A percentile compares a stretch with the other conserved stretches of the same genome.
phyloP scores from a whole-genome alignment of 2,113 vertebrate species.

The Zosterops lateralis region DNA sequence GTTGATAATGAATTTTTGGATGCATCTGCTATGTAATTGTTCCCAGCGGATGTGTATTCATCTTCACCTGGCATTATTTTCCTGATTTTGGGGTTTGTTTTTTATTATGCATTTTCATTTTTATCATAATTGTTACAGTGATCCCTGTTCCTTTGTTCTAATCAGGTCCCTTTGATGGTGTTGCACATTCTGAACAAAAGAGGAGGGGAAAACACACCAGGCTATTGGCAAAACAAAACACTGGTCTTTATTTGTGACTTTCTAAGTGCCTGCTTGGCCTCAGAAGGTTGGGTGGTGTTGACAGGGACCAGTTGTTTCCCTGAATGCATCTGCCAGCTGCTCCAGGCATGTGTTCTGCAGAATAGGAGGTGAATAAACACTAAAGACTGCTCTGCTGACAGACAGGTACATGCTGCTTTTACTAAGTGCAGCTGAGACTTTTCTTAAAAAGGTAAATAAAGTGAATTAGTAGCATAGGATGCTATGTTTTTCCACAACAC shows the following conservation, averaged over 20 bases:
- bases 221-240: slow-evolving; percentile 79
- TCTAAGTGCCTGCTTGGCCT: slow-evolving; percentile 74
- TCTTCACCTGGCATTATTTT: slow-evolving; percentile 68
- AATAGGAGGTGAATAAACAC: slow-evolving; percentile 77
- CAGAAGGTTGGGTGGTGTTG: slow-evolving; percentile 80
- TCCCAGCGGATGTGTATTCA: slow-evolving; percentile 37
- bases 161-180: slow-evolving; percentile 70
- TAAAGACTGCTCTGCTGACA: slow-evolving; percentile 81
- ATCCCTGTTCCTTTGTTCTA: slow-evolving; percentile 66
- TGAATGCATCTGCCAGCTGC: slow-evolving; percentile 86
- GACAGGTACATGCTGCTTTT: slow-evolving; percentile 84
- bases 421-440: slow-evolving; percentile 74
- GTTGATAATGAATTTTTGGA: slow-evolving; percentile 68
- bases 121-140: slow-evolving; percentile 78
- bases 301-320: slow-evolving; percentile 81
- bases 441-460: slow-evolving; percentile 76
- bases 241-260: slow-evolving; percentile 68
- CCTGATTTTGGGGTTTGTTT: slow-evolving; percentile 70
- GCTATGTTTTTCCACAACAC: background rate
- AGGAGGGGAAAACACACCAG: slow-evolving; percentile 56
- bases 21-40: slow-evolving; percentile 61
- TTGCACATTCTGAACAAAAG: slow-evolving; percentile 60
- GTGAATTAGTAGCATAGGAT: slow-evolving; percentile 64
- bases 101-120: slow-evolving; percentile 79
- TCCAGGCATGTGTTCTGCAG: slow-evolving; percentile 73